These are phyloP conservation scores for Clarias laeviceps DNA, from an alignment of 2,797 vertebrate genomes.

Conservation along the genomic window DNA sequence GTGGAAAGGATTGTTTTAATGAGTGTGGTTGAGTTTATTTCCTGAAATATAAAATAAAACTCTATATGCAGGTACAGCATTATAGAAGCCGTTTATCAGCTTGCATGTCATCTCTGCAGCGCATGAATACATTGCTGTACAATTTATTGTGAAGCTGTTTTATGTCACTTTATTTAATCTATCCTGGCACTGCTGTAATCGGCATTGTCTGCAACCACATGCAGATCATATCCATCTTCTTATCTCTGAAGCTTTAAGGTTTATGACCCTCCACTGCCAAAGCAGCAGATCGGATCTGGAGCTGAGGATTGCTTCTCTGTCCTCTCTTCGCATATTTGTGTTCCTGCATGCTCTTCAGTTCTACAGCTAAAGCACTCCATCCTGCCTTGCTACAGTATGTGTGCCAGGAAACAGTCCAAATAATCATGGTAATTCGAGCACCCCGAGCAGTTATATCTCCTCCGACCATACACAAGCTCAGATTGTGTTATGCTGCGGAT, in stretches of 20 bases:
- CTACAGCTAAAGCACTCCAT: conserved; percentile 37
- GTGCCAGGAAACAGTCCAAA: conserved; percentile 31
- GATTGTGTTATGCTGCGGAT: conserved; percentile 37
- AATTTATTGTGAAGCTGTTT: neutral
- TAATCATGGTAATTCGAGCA: conserved; percentile 42
- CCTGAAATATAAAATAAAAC: neutral
- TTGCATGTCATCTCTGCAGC: neutral
- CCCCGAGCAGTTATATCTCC: conserved; percentile 49
- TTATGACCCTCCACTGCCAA: neutral
- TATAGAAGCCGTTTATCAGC: neutral
- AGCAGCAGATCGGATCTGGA: neutral
- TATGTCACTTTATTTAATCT: conserved; percentile 17
- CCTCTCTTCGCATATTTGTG: neutral
- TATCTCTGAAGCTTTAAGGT: neutral
- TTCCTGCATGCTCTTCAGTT: conserved; percentile 42
- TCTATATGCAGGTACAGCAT: neutral
- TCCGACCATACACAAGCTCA: conserved; percentile 43
- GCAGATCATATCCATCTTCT: conserved; percentile 49
- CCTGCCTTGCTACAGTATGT: conserved; percentile 44
- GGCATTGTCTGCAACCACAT: conserved; percentile 42
- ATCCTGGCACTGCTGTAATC: conserved; percentile 8
- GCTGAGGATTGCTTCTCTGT: neutral
- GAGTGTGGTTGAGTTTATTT: neutral
- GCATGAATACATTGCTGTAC: neutral
- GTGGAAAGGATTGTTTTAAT: neutral